These are phyloP conservation scores for Oryzias sinensis DNA, from an alignment of 2,797 vertebrate species.

Conservation along the genomic window DNA sequence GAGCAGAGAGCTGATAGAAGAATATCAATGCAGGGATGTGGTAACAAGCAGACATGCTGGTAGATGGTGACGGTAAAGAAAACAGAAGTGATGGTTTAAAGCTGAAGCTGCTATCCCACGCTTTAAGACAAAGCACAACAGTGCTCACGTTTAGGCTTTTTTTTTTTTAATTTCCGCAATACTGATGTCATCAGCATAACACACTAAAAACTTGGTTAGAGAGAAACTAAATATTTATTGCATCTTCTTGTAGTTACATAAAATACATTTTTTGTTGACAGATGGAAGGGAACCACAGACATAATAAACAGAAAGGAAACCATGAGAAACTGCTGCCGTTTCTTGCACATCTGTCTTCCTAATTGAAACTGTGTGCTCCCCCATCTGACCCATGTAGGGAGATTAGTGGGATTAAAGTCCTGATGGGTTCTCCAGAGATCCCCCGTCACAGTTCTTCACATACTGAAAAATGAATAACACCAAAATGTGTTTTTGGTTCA, in stretches of 20 bases:
- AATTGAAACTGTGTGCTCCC: slow-evolving; percentile 28
- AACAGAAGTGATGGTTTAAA: not conserved
- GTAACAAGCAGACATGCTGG: slow-evolving; percentile 57
- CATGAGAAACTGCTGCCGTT: slow-evolving; percentile 11
- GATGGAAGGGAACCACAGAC: slow-evolving; percentile 3
- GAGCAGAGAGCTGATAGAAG: slow-evolving; percentile 19
- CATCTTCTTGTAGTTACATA: not conserved
- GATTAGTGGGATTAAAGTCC: slow-evolving; percentile 50
- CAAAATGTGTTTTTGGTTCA: slow-evolving; percentile 8
- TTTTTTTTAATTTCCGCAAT: not conserved
- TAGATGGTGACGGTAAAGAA: slow-evolving; percentile 6
- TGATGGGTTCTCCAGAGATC: slow-evolving; percentile 39
- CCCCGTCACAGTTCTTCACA: slow-evolving; percentile 18
- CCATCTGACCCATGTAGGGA: slow-evolving; percentile 47
- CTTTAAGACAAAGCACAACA: slow-evolving; percentile 6
- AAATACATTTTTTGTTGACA: no score
- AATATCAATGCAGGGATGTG: slow-evolving; percentile 22
- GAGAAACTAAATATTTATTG: not conserved
- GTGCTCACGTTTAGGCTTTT: not conserved
- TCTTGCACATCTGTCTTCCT: slow-evolving; percentile 23
- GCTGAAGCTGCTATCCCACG: slow-evolving; percentile 3
- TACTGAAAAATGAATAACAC: slow-evolving; percentile 14
- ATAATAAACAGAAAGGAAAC: slow-evolving; percentile 20
- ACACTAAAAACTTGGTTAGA: not conserved
- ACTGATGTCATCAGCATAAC: not conserved